phyloP scores from a whole-genome alignment of 2,113 vertebrate genomes.

The Indri indri region DNA sequence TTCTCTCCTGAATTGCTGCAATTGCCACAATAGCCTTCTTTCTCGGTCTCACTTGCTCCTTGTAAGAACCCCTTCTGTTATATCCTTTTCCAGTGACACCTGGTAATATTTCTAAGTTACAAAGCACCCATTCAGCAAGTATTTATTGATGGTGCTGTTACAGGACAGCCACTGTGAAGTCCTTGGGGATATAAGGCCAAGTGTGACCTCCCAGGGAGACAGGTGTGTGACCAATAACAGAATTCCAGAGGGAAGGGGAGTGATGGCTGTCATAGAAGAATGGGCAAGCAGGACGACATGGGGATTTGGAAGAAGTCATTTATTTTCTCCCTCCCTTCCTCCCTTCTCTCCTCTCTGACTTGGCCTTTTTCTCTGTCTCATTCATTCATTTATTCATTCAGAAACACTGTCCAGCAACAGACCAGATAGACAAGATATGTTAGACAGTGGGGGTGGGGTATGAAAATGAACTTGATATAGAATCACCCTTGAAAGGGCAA shows the following conservation, averaged over 20 bases:
- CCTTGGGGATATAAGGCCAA: background rate
- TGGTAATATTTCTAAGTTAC: constrained; percentile 70
- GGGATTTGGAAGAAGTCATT: background rate
- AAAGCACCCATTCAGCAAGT: constrained; percentile 57
- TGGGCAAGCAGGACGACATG: background rate
- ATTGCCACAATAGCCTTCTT: background rate
- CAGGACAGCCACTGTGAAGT: constrained; percentile 32
- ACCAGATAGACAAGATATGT: background rate
- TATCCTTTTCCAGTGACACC: constrained; percentile 45
- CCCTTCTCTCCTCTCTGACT: background rate
- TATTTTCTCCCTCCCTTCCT: background rate
- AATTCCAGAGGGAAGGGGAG: background rate
- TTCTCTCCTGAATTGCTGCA: background rate
- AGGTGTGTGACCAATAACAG: background rate
- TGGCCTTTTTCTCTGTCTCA: background rate
- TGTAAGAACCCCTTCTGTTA: background rate
- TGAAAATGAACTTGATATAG: background rate
- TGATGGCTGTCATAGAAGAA: background rate
- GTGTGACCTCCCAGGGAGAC: constrained; percentile 16
- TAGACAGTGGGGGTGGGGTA: too few species aligned
- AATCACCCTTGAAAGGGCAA: background rate
- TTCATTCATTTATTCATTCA: background rate
- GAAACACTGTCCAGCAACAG: background rate
- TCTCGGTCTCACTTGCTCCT: background rate
- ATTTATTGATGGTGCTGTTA: constrained; percentile 63